These are phyloP conservation scores for Drosophila nr. fundita DNA, from an alignment of 2,888 invertebrate species.

Conservation along the genomic window DNA sequence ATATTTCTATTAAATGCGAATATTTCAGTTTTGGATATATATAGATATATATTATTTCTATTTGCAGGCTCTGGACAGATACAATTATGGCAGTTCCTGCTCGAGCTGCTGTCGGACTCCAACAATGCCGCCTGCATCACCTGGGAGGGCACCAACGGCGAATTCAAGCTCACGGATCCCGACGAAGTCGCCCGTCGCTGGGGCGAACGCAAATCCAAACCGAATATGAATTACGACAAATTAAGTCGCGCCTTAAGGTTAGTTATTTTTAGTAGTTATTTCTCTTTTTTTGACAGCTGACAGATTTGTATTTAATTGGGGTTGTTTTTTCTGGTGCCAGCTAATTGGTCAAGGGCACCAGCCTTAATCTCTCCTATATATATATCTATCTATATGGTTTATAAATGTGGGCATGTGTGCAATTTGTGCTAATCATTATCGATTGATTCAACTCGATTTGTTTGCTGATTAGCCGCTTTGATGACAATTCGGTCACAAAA, in stretches of 20 bases:
- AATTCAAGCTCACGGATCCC: constrained; percentile 99
- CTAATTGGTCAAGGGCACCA: constrained; percentile 63
- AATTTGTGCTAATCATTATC: constrained; percentile 65
- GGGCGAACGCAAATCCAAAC: constrained; percentile 99
- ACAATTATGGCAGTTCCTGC: constrained; percentile 99
- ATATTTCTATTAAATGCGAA: constrained; percentile 38
- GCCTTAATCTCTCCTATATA: constrained; percentile 8
- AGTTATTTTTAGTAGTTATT: constrained; percentile 61
- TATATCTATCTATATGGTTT: constrained; percentile 5
- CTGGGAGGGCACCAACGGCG: constrained; percentile 99
- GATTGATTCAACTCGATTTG: constrained; percentile 56
- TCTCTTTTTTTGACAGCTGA: background rate
- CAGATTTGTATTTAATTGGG: constrained; percentile 16
- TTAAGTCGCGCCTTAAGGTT: constrained; percentile 97
- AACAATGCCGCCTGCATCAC: constrained; percentile 98
- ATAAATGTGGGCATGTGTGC: constrained; percentile 74
- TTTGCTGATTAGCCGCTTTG: constrained; percentile 74
- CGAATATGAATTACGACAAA: constrained; percentile 99
- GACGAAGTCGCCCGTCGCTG: constrained; percentile 99
- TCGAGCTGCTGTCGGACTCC: constrained; percentile 97
- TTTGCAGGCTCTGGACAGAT: constrained; percentile 96
- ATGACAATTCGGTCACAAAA: constrained; percentile 55
- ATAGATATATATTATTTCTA: constrained; percentile 11
- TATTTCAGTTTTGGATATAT: constrained; percentile 2
- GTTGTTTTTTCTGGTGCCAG: constrained; percentile 51